Conservation (phyloP, 2,113 vertebrate species). For the Mustela lutreola region DNA sequence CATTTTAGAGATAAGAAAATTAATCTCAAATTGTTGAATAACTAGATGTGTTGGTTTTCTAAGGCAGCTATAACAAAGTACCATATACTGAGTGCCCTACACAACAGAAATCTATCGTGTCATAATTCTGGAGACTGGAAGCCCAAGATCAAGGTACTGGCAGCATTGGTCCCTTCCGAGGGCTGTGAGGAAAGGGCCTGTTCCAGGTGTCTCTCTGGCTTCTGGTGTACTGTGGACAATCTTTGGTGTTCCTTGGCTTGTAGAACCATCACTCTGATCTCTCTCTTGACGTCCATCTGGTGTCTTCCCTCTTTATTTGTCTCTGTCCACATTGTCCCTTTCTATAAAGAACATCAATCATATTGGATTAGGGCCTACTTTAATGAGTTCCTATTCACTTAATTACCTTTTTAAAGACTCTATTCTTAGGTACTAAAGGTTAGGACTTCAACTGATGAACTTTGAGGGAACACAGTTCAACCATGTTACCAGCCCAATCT, state of each 20-base stretch:
- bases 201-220: not conserved
- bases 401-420: not conserved
- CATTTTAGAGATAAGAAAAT: not conserved
- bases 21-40: not conserved
- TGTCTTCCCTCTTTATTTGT: not conserved
- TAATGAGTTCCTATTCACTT: not conserved
- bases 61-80: not conserved
- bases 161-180: not conserved
- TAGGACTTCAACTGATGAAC: not conserved
- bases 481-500: not conserved
- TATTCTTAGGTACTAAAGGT: not conserved
- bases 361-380: not conserved
- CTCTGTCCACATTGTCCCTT: not conserved
- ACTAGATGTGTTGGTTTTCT: not conserved
- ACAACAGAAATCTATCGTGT: not conserved
- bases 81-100: not conserved
- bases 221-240: not conserved
- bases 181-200: not conserved
- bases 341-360: not conserved
- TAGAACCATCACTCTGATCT: not conserved
- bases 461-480: not conserved
- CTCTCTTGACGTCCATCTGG: not conserved
- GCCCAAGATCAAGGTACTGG: not conserved
- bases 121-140: not conserved
- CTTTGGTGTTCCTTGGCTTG: not conserved